Conservation (phyloP, 2,888 invertebrate genomes). For the Antitype chi region DNA sequence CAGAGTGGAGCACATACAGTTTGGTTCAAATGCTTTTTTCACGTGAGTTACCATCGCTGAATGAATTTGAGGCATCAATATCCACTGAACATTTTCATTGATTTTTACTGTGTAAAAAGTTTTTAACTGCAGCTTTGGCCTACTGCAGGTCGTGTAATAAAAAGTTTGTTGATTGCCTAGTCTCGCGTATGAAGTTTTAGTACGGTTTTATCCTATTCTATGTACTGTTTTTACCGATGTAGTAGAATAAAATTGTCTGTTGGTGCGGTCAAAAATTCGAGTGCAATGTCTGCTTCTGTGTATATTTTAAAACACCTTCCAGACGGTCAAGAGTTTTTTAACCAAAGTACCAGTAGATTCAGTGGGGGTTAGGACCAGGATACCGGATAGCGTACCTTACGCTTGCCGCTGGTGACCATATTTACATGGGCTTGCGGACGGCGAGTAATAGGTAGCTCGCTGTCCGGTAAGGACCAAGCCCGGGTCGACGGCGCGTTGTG, state of each 20-base stretch:
- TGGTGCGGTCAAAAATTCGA: background rate
- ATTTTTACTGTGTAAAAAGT: conserved; percentile 63
- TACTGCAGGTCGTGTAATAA: conserved; percentile 19
- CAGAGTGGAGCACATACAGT: conserved; percentile 59
- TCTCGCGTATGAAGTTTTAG: conserved; percentile 35
- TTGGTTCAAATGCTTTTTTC: conserved; percentile 65
- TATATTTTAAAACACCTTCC: background rate
- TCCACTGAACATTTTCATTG: conserved; percentile 67
- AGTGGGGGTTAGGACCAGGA: too few species aligned
- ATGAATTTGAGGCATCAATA: conserved; percentile 72
- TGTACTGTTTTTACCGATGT: background rate
- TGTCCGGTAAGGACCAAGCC: too few species aligned
- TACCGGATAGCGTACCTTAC: too few species aligned
- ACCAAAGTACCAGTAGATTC: too few species aligned
- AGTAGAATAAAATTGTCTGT: background rate
- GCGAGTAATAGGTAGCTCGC: too few species aligned
- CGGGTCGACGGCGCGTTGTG: too few species aligned
- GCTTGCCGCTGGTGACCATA: too few species aligned
- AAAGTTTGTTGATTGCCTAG: conserved; percentile 50
- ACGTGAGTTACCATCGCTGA: conserved; percentile 67
- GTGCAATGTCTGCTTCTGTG: conserved; percentile 1
- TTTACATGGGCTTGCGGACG: too few species aligned
- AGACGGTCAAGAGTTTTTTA: background rate
- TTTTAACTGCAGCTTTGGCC: conserved; percentile 25
- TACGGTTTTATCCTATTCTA: conserved; percentile 21